Conservation (phyloP, 2,797 vertebrate species). For the Phrynocephalus guinanensis region DNA sequence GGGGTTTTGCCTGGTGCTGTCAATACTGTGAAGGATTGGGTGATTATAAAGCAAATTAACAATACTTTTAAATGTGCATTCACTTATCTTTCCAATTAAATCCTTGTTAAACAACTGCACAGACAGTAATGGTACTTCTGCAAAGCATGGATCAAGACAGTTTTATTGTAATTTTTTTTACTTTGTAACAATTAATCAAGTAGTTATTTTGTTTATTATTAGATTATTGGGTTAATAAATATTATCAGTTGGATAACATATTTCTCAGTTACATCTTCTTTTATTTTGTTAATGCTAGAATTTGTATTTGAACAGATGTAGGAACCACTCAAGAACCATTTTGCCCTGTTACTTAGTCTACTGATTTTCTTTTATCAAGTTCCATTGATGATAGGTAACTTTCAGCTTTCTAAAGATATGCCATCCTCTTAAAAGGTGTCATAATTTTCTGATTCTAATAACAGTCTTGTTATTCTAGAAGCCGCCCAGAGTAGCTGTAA, state of each 20-base stretch:
- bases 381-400: slow-evolving; percentile 35
- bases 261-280: slow-evolving; percentile 74
- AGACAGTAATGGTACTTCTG: slow-evolving; percentile 86
- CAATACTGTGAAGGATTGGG: slow-evolving; percentile 89
- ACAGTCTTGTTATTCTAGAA: slow-evolving; percentile 22
- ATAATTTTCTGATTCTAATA: not conserved
- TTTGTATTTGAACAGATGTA: slow-evolving; percentile 44
- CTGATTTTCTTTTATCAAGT: slow-evolving; percentile 7
- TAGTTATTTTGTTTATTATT: slow-evolving; percentile 86
- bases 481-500: too few relatives aligned
- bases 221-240: slow-evolving; percentile 88
- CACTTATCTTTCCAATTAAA: slow-evolving; percentile 91
- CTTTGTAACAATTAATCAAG: slow-evolving; percentile 87
- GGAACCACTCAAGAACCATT: slow-evolving; percentile 51
- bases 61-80: slow-evolving; percentile 91
- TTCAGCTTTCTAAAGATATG: slow-evolving; percentile 53
- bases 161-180: slow-evolving; percentile 90
- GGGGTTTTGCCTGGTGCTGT: slow-evolving; percentile 84
- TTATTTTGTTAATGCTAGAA: slow-evolving; percentile 60
- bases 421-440: slow-evolving; percentile 38
- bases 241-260: slow-evolving; percentile 76
- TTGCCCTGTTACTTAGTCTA: slow-evolving; percentile 46
- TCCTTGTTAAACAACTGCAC: slow-evolving; percentile 89
- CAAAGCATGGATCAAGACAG: slow-evolving; percentile 87
- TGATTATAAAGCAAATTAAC: slow-evolving; percentile 91